Evolutionary conservation across 2,888 invertebrate species (phyloP), one percentile per base, ranked within the genome.

Genomic region (Unio delphinus): DNA sequence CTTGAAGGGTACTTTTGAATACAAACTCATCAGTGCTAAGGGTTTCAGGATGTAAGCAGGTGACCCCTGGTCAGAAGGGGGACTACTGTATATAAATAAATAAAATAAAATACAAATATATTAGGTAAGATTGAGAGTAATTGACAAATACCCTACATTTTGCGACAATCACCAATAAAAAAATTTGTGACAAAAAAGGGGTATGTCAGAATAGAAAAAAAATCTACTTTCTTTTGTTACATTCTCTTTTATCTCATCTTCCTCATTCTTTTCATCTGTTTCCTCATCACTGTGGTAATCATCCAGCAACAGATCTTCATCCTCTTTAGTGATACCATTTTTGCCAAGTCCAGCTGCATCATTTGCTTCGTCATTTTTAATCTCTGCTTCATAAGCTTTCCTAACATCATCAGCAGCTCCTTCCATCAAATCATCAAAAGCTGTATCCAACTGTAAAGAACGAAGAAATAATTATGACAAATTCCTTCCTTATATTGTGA

Each of bases 211-310:
- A 57, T 34, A 15, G 3, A 3, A 20, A n/a, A 59, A 56, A 61
- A 17, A 30, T 55, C 23, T 17, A 54, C 62, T 71, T 63, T 87
- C 88, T 80, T 89, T 89, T 15, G 87, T 87, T 62, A 88, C 80
- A 70, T 87, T 85, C 58, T 87, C 84, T 55, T 81, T 83, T 20
- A 87, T 86, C 5, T 78, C 75, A 7, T 84, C 83, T 17, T 75
- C 76, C 45, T 82, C 81, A 23, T 79, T 77, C 17, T 81, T 81
- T 56, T 81, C 79, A 34, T 76, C 73, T 28, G 81, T 81, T 23
- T 84, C 86, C 11, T 87, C 87, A 66, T 88, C 89, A 76, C 87
- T 87, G 55, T 83, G 72, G 68, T 88, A 88, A 55, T 87, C 87
- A n/a, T 79, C 84, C 28, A 88, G 74, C 0, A 87, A 74, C 3